Evolutionary conservation across 2,888 invertebrate species (phyloP).

Genomic region (Ceriagrion tenellum): DNA sequence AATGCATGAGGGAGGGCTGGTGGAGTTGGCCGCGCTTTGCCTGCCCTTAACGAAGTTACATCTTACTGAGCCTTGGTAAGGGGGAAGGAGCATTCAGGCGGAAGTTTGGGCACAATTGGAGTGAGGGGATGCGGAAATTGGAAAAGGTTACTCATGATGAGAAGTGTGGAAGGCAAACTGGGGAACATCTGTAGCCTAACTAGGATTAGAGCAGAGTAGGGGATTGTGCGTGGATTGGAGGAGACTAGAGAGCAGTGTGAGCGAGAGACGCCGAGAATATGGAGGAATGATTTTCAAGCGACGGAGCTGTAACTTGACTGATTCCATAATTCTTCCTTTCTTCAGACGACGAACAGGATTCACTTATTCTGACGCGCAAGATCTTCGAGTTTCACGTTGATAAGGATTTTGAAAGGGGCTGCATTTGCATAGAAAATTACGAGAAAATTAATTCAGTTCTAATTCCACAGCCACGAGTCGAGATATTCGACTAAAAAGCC

Average conservation of each 20-base stretch:
- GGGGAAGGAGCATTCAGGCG: not conserved
- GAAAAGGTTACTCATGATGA: not conserved
- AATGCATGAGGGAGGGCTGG: too few relatives aligned
- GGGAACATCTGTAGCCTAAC: not conserved
- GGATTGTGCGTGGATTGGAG: not conserved
- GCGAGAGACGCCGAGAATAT: not conserved
- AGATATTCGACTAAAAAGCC: too few relatives aligned
- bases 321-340: too few relatives aligned
- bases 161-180: not conserved
- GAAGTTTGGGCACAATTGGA: not conserved
- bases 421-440: too few relatives aligned
- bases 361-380: too few relatives aligned
- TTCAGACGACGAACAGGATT: too few relatives aligned
- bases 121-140: not conserved
- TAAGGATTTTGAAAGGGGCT: too few relatives aligned
- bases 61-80: not conserved
- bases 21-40: not conserved
- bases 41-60: not conserved
- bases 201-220: not conserved
- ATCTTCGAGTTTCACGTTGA: too few relatives aligned
- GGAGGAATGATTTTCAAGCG: not conserved
- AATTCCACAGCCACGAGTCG: too few relatives aligned
- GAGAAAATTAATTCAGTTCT: too few relatives aligned
- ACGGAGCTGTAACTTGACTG: too few relatives aligned
- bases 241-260: not conserved